phyloP scores from a whole-genome alignment of 2,888 invertebrate genomes.

The Arctia plantaginis region DNA sequence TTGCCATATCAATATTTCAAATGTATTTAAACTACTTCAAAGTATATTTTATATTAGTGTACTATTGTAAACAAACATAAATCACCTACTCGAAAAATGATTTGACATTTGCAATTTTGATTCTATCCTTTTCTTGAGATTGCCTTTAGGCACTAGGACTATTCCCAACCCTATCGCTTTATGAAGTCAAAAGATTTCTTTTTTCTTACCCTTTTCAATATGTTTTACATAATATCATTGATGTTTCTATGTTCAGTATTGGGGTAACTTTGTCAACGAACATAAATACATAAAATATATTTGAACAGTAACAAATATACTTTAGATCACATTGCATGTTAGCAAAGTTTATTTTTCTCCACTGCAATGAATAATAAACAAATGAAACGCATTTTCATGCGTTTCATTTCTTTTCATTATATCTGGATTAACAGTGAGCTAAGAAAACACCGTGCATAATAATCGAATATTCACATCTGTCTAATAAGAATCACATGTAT shows the following conservation, averaged over 20 bases:
- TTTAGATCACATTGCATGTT: not conserved
- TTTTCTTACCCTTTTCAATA: constrained; percentile 14
- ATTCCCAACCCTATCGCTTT: constrained; percentile 8
- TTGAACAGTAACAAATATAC: not conserved
- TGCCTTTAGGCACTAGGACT: constrained; percentile 4
- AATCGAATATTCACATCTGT: too few relatives aligned
- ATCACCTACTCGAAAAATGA: not conserved
- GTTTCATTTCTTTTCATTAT: too few relatives aligned
- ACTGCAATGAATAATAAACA: too few relatives aligned
- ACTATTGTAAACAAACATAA: not conserved
- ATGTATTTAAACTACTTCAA: not conserved
- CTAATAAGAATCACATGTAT: too few relatives aligned
- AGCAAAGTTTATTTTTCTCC: too few relatives aligned
- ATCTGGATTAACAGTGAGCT: too few relatives aligned
- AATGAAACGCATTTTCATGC: too few relatives aligned
- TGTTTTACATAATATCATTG: constrained; percentile 15
- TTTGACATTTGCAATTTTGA: not conserved
- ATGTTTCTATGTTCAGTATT: constrained; percentile 2
- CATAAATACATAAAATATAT: not conserved
- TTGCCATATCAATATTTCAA: not conserved
- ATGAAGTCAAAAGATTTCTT: constrained; percentile 13
- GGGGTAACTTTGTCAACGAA: not conserved
- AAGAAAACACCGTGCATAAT: too few relatives aligned
- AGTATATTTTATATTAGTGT: not conserved
- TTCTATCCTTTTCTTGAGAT: not conserved